Base-by-base conservation (phyloP, 37 sponge, comb jelly and placozoan species). In the Cladorhizidae sp. region DNA sequence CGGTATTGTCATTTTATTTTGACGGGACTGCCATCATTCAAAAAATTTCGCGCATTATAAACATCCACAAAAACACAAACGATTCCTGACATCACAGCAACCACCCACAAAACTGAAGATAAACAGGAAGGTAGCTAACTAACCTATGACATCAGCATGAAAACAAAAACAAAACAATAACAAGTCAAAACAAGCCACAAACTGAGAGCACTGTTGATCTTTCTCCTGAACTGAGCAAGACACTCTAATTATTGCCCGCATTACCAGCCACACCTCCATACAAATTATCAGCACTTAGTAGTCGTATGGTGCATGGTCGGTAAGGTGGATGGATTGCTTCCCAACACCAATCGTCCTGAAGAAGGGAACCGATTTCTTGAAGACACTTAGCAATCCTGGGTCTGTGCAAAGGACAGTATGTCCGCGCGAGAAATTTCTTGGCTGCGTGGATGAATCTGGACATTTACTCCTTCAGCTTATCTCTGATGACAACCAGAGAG, bases 301-400 rank as follows among this genome's bases (percentile, higher is more conserved):
- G n/a, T n/a, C n/a, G n/a, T n/a, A n/a, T n/a, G n/a, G n/a, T 31
- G 67, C 67, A 65, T 9, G 33, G 35, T 65, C 36, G 32, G 67
- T 9, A 32, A 65, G 11, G 57, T 9, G 21, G 26, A 85, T 85
- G 85, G 72, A 78, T 26, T 78, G 62, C 72, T 55, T 85, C 20
- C 79, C 85, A 14, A 65, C 77, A 29, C 85, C 85, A 14, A 65
- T 85, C 20, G 17, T 71, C 9, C 32, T 85, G 64, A 77, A 77
- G 72, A 77, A 69, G 38, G 51, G 72, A 12, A 37, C 37, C 35
- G 72, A 78, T 29, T 77, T 72, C 63, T 58, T 85, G 2, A 63
- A 71, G 15, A 32, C 72, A 9, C 23, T 61, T 1, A 59, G 62
- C 52, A 36, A 25, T 18, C 23, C 39, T 18, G 45, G 14, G n/a